Conservation (phyloP, 2,888 invertebrate species). For the Netelia fuscicornis region DNA sequence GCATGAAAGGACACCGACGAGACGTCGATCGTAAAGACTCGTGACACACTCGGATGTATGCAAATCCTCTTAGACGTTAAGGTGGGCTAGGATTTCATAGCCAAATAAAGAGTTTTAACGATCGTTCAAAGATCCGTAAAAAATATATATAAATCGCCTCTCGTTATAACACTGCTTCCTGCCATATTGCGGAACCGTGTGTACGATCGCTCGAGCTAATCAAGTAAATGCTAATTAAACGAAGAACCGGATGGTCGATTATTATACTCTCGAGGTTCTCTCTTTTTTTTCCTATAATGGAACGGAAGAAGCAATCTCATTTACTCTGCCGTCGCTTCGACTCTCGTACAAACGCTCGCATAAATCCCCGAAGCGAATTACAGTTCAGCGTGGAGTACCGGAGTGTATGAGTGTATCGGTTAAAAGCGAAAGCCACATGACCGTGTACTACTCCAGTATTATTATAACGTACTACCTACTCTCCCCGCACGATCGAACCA, state of each 20-base stretch:
- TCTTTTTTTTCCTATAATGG: constrained; percentile 24
- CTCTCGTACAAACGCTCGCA: constrained; percentile 14
- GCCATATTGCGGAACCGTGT: background rate
- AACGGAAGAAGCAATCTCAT: constrained; percentile 58
- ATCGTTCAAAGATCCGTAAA: background rate
- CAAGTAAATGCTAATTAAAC: constrained; percentile 27
- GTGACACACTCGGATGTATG: constrained; percentile 26
- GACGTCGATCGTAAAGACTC: background rate
- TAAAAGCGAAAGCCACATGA: constrained; percentile 49
- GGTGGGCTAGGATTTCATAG: constrained; percentile 28
- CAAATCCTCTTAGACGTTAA: constrained; percentile 25
- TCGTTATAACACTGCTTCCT: background rate
- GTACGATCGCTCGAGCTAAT: constrained; percentile 1
- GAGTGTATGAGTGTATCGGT: too few relatives aligned
- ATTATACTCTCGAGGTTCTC: background rate
- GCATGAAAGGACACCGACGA: background rate
- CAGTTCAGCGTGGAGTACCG: background rate
- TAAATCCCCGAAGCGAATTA: constrained; percentile 33
- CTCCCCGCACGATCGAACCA: constrained; percentile 5
- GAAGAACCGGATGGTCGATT: constrained; percentile 36
- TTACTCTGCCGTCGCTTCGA: constrained; percentile 15
- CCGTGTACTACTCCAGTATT: constrained; percentile 42
- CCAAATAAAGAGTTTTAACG: constrained; percentile 47
- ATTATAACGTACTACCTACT: constrained; percentile 8
- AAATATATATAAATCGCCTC: background rate